Percentiles rank a stretch among this genome's conserved stretches.
Conservation (phyloP, 2,888 invertebrate species). For the Pinctada fucata region DNA sequence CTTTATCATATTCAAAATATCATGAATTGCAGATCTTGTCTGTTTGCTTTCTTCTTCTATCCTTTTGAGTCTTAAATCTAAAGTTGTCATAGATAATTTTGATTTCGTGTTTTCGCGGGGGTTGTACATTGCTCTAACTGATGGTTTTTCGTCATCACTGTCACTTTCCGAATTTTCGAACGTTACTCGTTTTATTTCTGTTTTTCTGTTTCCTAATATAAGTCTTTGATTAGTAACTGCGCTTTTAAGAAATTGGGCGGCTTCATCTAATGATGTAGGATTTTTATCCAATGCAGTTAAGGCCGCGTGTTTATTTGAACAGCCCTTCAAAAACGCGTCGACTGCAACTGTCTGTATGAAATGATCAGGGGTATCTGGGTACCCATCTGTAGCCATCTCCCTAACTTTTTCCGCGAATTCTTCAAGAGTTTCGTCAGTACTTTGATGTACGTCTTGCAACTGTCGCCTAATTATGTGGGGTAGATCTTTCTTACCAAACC, state of each 20-base stretch:
- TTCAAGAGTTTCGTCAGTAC: neutral
- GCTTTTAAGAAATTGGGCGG: neutral
- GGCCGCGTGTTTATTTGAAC: slow-evolving; percentile 15
- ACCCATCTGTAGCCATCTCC: slow-evolving; percentile 22
- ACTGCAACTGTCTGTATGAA: slow-evolving; percentile 12
- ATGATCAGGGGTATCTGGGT: slow-evolving; percentile 1
- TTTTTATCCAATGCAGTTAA: slow-evolving; percentile 2
- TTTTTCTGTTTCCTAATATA: neutral
- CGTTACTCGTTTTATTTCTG: neutral
- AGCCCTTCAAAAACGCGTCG: slow-evolving; percentile 3
- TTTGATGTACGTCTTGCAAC: neutral
- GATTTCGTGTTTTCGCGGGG: neutral
- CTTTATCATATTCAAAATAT: neutral
- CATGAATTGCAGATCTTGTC: neutral
- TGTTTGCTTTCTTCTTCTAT: neutral
- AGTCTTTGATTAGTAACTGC: slow-evolving; percentile 13
- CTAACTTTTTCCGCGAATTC: slow-evolving; percentile 27
- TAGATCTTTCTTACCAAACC: neutral
- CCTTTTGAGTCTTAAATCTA: neutral
- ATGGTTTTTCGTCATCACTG: neutral
- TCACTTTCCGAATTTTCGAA: neutral
- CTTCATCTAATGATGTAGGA: neutral
- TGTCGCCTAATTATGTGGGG: neutral
- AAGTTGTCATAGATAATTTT: neutral
- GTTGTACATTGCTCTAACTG: neutral